These are phyloP conservation scores for Leptopilina drosophilae DNA, from an alignment of 2,888 invertebrate genomes.

Conservation along the genomic window DNA sequence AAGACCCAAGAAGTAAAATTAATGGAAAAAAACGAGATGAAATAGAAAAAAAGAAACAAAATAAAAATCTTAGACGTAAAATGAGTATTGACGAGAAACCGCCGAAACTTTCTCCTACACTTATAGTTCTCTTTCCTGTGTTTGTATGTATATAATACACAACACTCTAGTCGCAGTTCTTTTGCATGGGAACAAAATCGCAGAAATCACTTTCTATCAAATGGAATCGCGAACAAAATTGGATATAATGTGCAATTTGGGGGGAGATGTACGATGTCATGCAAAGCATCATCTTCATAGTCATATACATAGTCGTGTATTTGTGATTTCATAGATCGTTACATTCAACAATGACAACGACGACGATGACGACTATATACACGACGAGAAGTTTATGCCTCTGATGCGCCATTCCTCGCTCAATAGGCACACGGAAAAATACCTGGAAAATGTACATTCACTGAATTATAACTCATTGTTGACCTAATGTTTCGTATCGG, in stretches of 20 bases:
- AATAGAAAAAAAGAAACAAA: not conserved
- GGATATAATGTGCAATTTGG: conserved; percentile 14
- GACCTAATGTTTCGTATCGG: conserved; percentile 22
- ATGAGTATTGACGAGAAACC: conserved; percentile 17
- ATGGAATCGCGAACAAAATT: not conserved
- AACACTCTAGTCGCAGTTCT: not conserved
- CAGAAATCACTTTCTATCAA: conserved; percentile 33
- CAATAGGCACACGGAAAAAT: conserved; percentile 14
- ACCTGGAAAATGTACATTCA: conserved; percentile 14
- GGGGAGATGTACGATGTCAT: not conserved
- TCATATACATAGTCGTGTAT: not conserved
- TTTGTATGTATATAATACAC: too few relatives aligned
- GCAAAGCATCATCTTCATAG: not conserved
- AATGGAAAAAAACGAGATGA: not conserved
- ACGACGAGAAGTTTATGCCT: not conserved
- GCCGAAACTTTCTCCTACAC: conserved; percentile 33
- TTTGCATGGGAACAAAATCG: conserved; percentile 29
- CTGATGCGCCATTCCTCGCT: conserved; percentile 15
- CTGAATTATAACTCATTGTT: conserved; percentile 10
- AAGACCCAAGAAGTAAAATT: not conserved
- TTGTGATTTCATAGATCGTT: conserved; percentile 31
- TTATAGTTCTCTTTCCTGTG: too few relatives aligned
- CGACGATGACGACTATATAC: too few relatives aligned
- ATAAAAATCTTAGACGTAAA: not conserved
- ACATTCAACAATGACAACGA: conserved; percentile 4